Evolutionary conservation across 2,113 vertebrate species (phyloP), one percentile per base, ranked within the genome.

Genomic region (Salvelinus fontinalis): DNA sequence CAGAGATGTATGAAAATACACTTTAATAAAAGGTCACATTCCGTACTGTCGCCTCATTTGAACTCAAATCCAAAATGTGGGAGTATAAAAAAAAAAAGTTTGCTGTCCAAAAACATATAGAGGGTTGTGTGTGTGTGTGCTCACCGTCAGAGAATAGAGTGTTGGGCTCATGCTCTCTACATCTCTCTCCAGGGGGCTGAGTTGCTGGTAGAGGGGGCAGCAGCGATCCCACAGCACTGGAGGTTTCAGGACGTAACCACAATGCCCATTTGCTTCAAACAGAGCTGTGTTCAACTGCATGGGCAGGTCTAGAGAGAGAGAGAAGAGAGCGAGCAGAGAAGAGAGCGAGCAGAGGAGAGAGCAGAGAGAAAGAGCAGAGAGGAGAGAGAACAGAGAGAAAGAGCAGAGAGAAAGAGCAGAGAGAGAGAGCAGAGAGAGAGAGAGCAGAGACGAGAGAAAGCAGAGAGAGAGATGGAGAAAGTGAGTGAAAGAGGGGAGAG

Each of bases 221-320:
- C 77, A 94, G 59, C 95, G 96, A 80, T 99, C 96, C 97, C 98
- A 97, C 18, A 97, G 89, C 78, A 97, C 96, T 0, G 96, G 92
- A 3, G 98, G 96, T 82, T 99, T 99, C 88, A 98, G 90, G 31
- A 99, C 94, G 57, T 95, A 99, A 64, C 98, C 98, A 68, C 97
- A 98, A 81, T 96, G 95, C 0, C 97, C 98, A 0, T 99, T 99
- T 26, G 95, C 94, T 89, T 99, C 97, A 82, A 99, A 99, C 94
- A 99, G 91, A 0, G 97, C 96, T 0, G 95, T 87, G 74, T 98
- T 99, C 71, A 99, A 88, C 72, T 98, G 96, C 88, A 99, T 93
- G 76, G 97, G 92, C 79, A 99, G 94, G 81, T 99, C 98, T 99
- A 88, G 2, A 75, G 2, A 64, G 75, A 76, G 72, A 48, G 0